A percentile compares a stretch with the other conserved stretches of the same genome.
Conservation (phyloP, 2,797 vertebrate genomes). For the Chrysocyon brachyurus region DNA sequence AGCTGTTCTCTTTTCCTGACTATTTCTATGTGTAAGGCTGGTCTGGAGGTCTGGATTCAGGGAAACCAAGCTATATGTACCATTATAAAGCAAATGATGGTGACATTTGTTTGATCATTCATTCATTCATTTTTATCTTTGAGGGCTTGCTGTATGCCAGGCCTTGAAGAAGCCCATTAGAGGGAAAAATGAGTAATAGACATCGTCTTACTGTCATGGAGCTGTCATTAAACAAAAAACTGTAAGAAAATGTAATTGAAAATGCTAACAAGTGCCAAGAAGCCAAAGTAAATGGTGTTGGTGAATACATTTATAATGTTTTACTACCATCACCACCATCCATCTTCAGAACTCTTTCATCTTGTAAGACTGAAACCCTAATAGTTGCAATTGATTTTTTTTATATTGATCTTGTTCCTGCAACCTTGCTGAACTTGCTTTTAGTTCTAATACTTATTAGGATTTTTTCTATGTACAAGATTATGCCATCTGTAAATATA, state of each 20-base stretch:
- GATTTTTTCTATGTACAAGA: background rate
- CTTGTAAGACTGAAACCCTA: background rate
- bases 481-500: background rate
- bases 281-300: background rate
- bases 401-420: background rate
- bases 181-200: background rate
- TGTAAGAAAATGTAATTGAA: background rate
- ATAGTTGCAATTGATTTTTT: background rate
- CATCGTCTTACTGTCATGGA: background rate
- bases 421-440: background rate
- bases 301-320: background rate
- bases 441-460: background rate
- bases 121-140: background rate
- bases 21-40: background rate
- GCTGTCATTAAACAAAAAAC: background rate
- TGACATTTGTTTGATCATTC: background rate
- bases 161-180: background rate
- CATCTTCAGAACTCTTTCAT: background rate
- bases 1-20: background rate
- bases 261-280: background rate
- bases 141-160: background rate
- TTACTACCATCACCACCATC: background rate
- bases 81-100: background rate
- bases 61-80: background rate
- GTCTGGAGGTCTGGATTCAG: background rate